These are phyloP conservation scores for Drosophila ogumai DNA, from an alignment of 1,140 invertebrate species.

Conservation along the genomic window DNA sequence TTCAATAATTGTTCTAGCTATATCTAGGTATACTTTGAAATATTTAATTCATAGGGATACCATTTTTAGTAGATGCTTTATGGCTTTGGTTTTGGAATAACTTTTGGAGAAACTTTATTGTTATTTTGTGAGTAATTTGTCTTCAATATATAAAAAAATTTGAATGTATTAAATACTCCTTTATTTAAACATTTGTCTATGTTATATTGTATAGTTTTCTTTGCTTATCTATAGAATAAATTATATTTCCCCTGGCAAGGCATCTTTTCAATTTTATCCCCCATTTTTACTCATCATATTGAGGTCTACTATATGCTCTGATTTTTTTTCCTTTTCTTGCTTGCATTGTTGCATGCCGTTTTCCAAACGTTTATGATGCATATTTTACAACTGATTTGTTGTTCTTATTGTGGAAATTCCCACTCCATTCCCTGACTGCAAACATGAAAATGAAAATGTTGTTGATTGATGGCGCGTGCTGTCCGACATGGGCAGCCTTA, in stretches of 20 bases:
- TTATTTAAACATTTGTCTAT: neutral
- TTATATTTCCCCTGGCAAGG: neutral
- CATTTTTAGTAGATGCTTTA: neutral
- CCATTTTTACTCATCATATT: neutral
- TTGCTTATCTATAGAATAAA: neutral
- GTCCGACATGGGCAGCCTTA: conserved; percentile 16
- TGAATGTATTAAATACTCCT: neutral
- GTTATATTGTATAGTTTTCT: neutral
- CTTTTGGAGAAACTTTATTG: too few relatives aligned
- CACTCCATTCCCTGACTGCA: conserved; percentile 21
- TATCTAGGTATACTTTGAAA: neutral
- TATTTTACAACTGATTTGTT: conserved; percentile 43
- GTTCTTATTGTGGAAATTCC: conserved; percentile 29
- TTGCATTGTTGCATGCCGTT: conserved; percentile 39
- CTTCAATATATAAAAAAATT: too few relatives aligned
- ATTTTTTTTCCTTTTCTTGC: neutral
- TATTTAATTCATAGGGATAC: neutral
- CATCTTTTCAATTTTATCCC: too few relatives aligned
- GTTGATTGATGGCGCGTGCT: conserved; percentile 74
- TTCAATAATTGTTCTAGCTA: neutral
- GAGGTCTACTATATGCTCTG: conserved; percentile 5
- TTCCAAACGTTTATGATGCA: conserved; percentile 44
- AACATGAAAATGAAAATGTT: conserved; percentile 29
- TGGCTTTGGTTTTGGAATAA: too few relatives aligned
- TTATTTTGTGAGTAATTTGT: too few relatives aligned